These are phyloP conservation scores for Apteryx owenii DNA, from an alignment of 2,113 vertebrate species.

Conservation along the genomic window DNA sequence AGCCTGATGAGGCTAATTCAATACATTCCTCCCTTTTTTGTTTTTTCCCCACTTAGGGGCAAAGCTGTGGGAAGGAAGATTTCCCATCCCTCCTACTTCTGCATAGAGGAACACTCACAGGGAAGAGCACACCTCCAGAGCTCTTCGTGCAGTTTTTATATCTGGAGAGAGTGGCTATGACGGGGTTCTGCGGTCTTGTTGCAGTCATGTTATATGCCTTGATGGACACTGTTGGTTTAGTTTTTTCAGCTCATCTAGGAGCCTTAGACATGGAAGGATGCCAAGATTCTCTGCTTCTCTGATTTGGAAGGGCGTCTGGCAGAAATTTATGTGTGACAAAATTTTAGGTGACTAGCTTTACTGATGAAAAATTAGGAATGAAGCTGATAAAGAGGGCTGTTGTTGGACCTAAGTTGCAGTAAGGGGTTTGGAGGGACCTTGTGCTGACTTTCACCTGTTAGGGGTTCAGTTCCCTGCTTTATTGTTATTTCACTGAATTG, in stretches of 20 bases:
- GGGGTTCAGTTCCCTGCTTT: background rate
- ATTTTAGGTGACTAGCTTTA: background rate
- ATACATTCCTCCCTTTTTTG: background rate
- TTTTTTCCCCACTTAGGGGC: background rate
- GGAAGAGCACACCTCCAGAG: background rate
- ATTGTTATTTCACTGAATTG: background rate
- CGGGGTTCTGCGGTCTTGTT: background rate
- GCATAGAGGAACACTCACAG: background rate
- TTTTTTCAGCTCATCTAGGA: background rate
- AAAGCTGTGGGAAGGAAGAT: background rate
- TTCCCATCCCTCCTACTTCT: background rate
- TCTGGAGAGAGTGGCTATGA: background rate
- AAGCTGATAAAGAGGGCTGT: background rate
- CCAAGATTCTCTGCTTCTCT: background rate
- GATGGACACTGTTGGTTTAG: background rate
- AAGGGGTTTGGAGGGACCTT: background rate
- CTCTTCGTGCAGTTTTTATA: background rate
- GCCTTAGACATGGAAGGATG: background rate
- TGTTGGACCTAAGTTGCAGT: background rate
- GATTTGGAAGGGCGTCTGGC: background rate
- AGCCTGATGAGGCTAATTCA: background rate
- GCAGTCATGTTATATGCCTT: background rate
- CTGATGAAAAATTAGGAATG: background rate
- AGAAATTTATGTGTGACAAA: background rate
- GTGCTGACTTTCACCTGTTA: fast-evolving